These are phyloP conservation scores for Orgyia antiqua DNA, from an alignment of 2,888 invertebrate species.

Conservation along the genomic window DNA sequence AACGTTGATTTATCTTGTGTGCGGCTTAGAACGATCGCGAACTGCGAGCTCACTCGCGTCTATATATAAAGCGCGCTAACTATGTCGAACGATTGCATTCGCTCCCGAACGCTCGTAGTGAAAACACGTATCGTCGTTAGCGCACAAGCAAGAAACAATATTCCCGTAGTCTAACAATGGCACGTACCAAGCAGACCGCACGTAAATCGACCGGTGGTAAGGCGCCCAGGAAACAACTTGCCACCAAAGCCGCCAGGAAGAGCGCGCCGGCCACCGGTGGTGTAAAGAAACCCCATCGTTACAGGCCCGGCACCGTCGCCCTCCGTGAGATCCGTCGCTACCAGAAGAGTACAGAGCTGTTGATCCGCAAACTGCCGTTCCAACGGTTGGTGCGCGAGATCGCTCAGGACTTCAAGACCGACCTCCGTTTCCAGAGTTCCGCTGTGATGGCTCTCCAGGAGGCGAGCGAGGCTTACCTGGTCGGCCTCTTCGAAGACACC, in stretches of 20 bases:
- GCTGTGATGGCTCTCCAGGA: constrained; percentile 83
- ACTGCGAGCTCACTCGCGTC: too few relatives aligned
- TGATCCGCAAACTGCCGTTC: constrained; percentile 85
- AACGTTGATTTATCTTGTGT: too few relatives aligned
- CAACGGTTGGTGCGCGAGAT: constrained; percentile 85
- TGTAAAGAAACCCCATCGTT: constrained; percentile 85
- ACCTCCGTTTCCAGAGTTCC: constrained; percentile 83
- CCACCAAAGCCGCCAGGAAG: constrained; percentile 84
- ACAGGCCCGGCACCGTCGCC: constrained; percentile 83
- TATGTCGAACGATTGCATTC: too few relatives aligned
- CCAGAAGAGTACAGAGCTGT: constrained; percentile 84
- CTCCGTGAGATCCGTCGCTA: constrained; percentile 84
- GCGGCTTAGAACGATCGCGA: too few relatives aligned
- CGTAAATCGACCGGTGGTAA: constrained; percentile 87
- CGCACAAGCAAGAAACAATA: too few relatives aligned
- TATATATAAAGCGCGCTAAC: too few relatives aligned
- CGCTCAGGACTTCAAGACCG: constrained; percentile 86
- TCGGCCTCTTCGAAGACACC: constrained; percentile 86
- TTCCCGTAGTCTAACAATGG: constrained; percentile 54
- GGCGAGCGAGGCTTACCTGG: constrained; percentile 79
- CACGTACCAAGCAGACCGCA: constrained; percentile 86
- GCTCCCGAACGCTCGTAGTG: too few relatives aligned
- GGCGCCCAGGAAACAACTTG: constrained; percentile 83
- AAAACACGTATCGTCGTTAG: too few relatives aligned
- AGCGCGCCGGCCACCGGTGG: constrained; percentile 85